Evolutionary conservation across 2,888 invertebrate species (phyloP), one percentile per base, ranked within the genome.

Genomic region (Gibbula magus): DNA sequence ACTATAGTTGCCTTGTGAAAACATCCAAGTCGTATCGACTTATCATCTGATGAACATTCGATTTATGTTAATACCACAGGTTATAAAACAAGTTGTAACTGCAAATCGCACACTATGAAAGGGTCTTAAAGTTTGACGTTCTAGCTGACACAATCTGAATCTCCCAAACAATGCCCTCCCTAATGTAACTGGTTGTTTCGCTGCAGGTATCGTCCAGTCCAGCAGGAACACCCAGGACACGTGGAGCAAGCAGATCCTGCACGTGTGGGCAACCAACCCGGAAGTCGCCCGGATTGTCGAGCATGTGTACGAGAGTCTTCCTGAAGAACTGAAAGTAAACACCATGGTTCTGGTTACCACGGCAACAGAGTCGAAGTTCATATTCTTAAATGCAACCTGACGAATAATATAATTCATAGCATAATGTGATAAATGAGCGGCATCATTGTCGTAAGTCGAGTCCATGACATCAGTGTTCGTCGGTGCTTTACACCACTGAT

Each of bases 201-300:
- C 83, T 84, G 8, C 84, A 91, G 91, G 91, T 20, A 87, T 92
- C 10, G 84, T 88, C 29, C 91, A 91, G 83, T 90, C 92, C 0
- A 88, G 84, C 61, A 82, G 80, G 73, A 92, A 91, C 81, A 83
- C 89, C 0, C 77, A 88, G 79, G 90, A 91, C 74, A 87, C 86
- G 29, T 92, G 92, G 92, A 83, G 82, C 80, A 91, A 92, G 82
- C 92, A 92, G 86, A 89, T 92, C 73, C 82, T 92, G 10, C 92
- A 92, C 85, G 87, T 92, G 7, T 92, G 92, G 92, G 88, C 90
- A 7, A 86, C 88, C 16, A 87, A 87, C 32, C 81, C 83, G n/a
- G 81, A 88, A 52, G 85, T 87, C 8, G 89, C 91, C 18, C 84
- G 88, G 74, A 83, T 86, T 0, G 76, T 91, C n/a, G 81, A 85